A percentile compares a stretch with the other conserved stretches of the same genome.
These are phyloP conservation scores for Loris lydekkerianus DNA, from an alignment of 2,797 vertebrate species.

Conservation along the genomic window DNA sequence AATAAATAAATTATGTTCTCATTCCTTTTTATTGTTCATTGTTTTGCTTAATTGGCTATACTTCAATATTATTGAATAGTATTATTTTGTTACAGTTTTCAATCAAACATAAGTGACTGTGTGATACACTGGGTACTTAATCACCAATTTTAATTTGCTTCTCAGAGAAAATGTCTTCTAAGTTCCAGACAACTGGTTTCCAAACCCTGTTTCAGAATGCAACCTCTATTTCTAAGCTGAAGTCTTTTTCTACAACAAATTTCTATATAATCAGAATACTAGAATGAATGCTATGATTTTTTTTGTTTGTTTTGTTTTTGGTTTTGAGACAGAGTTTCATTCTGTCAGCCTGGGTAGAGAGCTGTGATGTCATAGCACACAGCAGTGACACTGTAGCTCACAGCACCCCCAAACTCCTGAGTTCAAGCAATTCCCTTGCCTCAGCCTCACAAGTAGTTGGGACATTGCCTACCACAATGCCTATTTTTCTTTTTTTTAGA, in stretches of 20 bases:
- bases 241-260: slow-evolving; percentile 16
- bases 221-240: neutral
- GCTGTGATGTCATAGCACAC: too few relatives aligned
- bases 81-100: slow-evolving; percentile 49
- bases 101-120: neutral
- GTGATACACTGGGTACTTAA: neutral
- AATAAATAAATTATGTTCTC: neutral
- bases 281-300: neutral
- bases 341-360: too few relatives aligned
- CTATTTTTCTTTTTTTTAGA: neutral
- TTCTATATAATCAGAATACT: slow-evolving; percentile 19
- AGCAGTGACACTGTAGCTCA: too few relatives aligned
- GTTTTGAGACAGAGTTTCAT: too few relatives aligned
- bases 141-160: slow-evolving; percentile 48
- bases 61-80: neutral
- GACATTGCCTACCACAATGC: too few relatives aligned
- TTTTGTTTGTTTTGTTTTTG: too few relatives aligned
- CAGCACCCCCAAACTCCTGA: too few relatives aligned
- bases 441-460: too few relatives aligned
- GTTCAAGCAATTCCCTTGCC: too few relatives aligned
- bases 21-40: neutral
- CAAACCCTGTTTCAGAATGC: slow-evolving; percentile 34
- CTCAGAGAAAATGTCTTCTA: slow-evolving; percentile 19
- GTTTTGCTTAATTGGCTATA: slow-evolving; percentile 41
- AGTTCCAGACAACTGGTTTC: slow-evolving; percentile 44